These are phyloP conservation scores for Eudasyphora cyanicolor DNA, from an alignment of 2,888 invertebrate species.

Conservation along the genomic window DNA sequence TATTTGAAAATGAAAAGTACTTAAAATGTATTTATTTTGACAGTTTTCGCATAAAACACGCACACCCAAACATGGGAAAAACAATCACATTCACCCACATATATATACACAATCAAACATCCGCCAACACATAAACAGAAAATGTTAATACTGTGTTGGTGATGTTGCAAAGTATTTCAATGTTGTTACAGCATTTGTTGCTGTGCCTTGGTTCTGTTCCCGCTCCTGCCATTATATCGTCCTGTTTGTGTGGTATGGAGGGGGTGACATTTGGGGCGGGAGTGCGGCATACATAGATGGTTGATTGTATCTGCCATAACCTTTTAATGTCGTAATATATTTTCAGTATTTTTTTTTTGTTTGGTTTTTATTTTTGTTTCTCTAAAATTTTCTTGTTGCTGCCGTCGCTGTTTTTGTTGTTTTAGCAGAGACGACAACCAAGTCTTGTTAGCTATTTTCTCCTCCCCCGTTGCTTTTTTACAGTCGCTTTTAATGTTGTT, in stretches of 20 bases:
- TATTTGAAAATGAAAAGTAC: conserved; percentile 33
- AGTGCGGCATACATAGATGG: neutral
- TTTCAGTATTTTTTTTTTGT: conserved; percentile 1
- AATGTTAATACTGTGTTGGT: conserved; percentile 16
- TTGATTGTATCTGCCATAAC: conserved; percentile 33
- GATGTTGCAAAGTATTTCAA: neutral
- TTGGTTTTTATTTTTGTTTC: conserved; percentile 15
- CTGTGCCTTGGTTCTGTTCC: neutral
- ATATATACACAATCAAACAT: neutral
- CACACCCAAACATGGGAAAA: neutral
- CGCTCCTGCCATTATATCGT: too few species aligned
- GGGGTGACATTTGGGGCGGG: neutral
- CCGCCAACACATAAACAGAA: neutral
- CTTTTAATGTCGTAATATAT: conserved; percentile 39
- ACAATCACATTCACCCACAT: neutral
- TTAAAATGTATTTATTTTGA: conserved; percentile 42
- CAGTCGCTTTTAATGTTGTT: neutral
- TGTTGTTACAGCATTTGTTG: neutral
- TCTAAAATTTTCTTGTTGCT: too few species aligned
- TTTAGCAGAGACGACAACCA: too few species aligned
- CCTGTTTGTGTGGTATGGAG: neutral
- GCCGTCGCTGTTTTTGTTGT: neutral
- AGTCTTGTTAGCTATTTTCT: neutral
- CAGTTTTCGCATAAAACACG: conserved; percentile 29
- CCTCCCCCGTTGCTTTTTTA: neutral